Evolutionary conservation across 2,113 vertebrate genomes (phyloP).

Genomic region (Osmerus mordax): DNA sequence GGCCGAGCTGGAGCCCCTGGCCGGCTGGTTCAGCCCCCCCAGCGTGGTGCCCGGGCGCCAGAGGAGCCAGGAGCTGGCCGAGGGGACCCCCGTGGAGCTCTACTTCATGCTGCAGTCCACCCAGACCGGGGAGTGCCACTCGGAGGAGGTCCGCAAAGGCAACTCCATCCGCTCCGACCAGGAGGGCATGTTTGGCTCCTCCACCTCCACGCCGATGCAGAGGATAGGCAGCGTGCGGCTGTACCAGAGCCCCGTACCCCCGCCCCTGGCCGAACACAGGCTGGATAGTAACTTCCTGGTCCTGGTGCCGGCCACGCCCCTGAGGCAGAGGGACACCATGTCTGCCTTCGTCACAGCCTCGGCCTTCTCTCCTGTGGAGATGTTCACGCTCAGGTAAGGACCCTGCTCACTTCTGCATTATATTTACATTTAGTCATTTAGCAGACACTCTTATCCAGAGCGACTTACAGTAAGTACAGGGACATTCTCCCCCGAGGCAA

Average conservation of each 20-base stretch:
- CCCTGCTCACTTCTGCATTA: not conserved
- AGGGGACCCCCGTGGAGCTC: conserved; percentile 85
- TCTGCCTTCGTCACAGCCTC: conserved; percentile 77
- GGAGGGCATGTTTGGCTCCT: conserved; percentile 73
- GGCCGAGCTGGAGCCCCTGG: conserved; percentile 82
- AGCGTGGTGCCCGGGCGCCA: conserved; percentile 74
- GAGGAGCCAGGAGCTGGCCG: conserved; percentile 59
- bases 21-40: conserved; percentile 82
- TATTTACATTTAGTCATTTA: too few species aligned
- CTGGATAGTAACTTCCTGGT: conserved; percentile 83
- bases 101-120: conserved; percentile 82
- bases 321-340: conserved; percentile 84
- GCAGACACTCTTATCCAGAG: too few species aligned
- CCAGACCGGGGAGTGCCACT: conserved; percentile 73
- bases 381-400: conserved; percentile 88
- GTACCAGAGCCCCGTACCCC: conserved; percentile 67
- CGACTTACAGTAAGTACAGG: too few species aligned
- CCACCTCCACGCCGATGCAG: conserved; percentile 71
- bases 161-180: conserved; percentile 80
- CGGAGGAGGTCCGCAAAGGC: conserved; percentile 77
- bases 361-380: conserved; percentile 81
- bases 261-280: conserved; percentile 76
- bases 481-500: too few species aligned
- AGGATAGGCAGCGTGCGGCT: conserved; percentile 82
- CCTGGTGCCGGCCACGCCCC: conserved; percentile 81